Conservation (phyloP, 2,888 invertebrate genomes). For the Platycheirus albimanus region DNA sequence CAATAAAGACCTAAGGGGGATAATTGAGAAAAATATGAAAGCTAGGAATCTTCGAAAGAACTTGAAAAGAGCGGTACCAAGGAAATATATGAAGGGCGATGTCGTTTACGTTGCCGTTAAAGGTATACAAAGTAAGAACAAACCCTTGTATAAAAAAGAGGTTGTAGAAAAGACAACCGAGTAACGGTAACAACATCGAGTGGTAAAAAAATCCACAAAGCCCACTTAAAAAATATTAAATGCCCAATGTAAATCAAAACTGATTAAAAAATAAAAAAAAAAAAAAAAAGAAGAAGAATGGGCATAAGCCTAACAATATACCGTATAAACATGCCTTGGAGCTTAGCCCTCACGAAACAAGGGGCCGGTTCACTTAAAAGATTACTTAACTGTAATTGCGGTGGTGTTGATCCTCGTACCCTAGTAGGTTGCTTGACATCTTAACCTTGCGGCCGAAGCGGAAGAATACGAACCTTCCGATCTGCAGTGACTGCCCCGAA, state of each 20-base stretch:
- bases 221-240: background rate
- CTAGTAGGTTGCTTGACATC: too few species aligned
- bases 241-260: too few species aligned
- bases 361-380: too few species aligned
- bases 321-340: too few species aligned
- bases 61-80: background rate
- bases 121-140: slow-evolving; percentile 42
- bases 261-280: too few species aligned
- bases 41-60: slow-evolving; percentile 2
- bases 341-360: too few species aligned
- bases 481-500: too few species aligned
- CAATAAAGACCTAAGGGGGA: slow-evolving; percentile 3
- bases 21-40: slow-evolving; percentile 8
- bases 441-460: too few species aligned
- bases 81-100: background rate
- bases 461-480: too few species aligned
- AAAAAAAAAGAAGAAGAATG: background rate
- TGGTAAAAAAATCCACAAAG: slow-evolving; percentile 23
- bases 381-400: too few species aligned
- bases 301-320: too few species aligned
- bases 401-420: too few species aligned
- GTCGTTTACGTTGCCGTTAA: slow-evolving; percentile 11
- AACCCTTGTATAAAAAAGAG: slow-evolving; percentile 40
- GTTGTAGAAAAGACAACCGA: slow-evolving; percentile 24
- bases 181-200: slow-evolving; percentile 39